Evolutionary conservation across 2,113 vertebrate species (phyloP), one percentile per base, ranked within the genome.

Genomic region (Hippocampus barbouri): DNA sequence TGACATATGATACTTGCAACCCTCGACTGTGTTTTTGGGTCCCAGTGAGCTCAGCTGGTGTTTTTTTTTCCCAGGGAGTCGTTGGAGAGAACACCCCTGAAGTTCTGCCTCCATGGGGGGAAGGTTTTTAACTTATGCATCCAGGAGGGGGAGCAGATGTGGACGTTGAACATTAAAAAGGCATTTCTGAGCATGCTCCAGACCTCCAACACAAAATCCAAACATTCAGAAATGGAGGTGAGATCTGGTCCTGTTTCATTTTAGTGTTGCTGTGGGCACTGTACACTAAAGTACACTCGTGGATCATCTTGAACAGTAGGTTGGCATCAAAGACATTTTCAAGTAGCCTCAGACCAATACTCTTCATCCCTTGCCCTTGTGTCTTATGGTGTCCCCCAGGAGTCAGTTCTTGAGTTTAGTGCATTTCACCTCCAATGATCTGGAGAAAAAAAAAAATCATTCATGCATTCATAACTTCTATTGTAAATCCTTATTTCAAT

Each of bases 141-240:
- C 57, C 81, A 77, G 81, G 89, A 75, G 64, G 77, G 87, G 20
- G 96, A 95, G 78, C 91, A 85, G 45, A 90, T 87, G 79, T 96
- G 96, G 95, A 89, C 85, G 18, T 91, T 97, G 75, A 97, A 97
- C 82, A 86, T 95, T 88, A 95, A 96, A 83, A 86, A 92, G 34
- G 93, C 93, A 27, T 78, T 95, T 77, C 94, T 96, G 88, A 96
- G 94, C 84, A 90, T 95, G 78, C 85, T 95, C 73, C 95, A 95
- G 92, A 92, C 92, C 3, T 91, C 68, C 18, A 81, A 38, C 0
- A 78, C 62, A 0, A 71, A 76, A 21, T 14, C 68, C 15, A 73
- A 72, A 71, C 78, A 75, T 59, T 87, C 77, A 0, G 14, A 91
- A 20, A 89, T 92, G 72, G 94, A 96, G 93, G 96, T 96, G 78